phyloP scores from a whole-genome alignment of 2,113 vertebrate species.

The Pedetes capensis region DNA sequence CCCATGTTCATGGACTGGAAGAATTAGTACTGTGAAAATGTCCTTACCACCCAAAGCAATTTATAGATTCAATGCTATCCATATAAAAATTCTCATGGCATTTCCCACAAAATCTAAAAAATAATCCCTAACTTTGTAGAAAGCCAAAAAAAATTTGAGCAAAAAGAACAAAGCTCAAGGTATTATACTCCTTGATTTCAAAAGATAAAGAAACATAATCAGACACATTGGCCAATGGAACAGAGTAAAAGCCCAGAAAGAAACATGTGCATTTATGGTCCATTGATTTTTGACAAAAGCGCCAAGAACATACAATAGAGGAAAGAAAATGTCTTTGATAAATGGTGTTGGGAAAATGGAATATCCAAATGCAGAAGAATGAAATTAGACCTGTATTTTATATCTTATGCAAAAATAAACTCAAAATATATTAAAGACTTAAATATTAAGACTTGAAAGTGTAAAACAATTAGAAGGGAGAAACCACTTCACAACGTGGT shows the following conservation, averaged over 20 bases:
- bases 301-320: too few relatives aligned
- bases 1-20: not conserved
- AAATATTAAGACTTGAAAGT: not conserved
- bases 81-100: not conserved
- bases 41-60: not conserved
- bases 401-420: too few relatives aligned
- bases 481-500: not conserved
- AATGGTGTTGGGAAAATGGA: too few relatives aligned
- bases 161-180: not conserved
- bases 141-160: not conserved
- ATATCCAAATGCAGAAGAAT: not conserved
- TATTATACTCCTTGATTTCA: not conserved
- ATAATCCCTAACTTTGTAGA: not conserved
- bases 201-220: not conserved
- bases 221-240: not conserved
- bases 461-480: not conserved
- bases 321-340: too few relatives aligned
- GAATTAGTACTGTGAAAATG: not conserved
- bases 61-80: not conserved
- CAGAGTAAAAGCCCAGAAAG: too few relatives aligned
- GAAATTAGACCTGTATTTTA: not conserved
- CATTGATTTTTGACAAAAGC: too few relatives aligned
- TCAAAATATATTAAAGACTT: too few relatives aligned
- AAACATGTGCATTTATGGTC: too few relatives aligned
- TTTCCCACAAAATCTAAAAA: too few relatives aligned